Evolutionary conservation across 2,888 invertebrate species (phyloP), one percentile per base, ranked within the genome.

Genomic region (Chymomyza caudatula): DNA sequence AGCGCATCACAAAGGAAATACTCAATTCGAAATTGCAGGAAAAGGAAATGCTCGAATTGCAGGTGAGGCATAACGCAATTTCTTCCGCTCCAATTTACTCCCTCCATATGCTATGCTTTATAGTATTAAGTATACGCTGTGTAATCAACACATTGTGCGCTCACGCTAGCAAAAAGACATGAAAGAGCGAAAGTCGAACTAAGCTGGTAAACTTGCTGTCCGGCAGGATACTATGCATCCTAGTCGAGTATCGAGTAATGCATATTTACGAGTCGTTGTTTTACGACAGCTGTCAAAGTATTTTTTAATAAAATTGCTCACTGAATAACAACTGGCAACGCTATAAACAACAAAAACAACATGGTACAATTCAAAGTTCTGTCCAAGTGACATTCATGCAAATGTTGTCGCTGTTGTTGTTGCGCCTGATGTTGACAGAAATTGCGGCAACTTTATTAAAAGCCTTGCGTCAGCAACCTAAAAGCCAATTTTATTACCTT

Each of bases 1-100:
- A 90, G 72, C 90, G 90, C 69, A 90, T 90, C 61, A 88, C 90
- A 69, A 90, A 90, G 79, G 90, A 90, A 82, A 90, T 90, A 76
- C 85, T 90, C 62, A 90, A 90, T 79, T 90, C 90, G 22, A 90
- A 90, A 82, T 83, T 90, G 65, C 88, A 90, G 73, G 90, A 89
- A 80, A 89, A 88, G 70, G 90, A 90, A 86, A 90, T 90, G 90
- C 77, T 89, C 25, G 90, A 90, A 73, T 74, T 90, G 66, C 90
- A 90, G 89, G 90, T 90, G 80, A 87, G 77, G 57, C 19, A 25
- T n/a, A 57, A 15, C 20, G 37, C 29, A 55, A 23, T 22, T 47
- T 22, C 20, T 19, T 37, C 37, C 42, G 29, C 29, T 17, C 37
- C 37, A 25, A 47, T 47, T 19, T 17, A 17, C 55, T 55, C 29